Conservation (phyloP, 2,797 vertebrate species). For the Amphiprion clarkii region DNA sequence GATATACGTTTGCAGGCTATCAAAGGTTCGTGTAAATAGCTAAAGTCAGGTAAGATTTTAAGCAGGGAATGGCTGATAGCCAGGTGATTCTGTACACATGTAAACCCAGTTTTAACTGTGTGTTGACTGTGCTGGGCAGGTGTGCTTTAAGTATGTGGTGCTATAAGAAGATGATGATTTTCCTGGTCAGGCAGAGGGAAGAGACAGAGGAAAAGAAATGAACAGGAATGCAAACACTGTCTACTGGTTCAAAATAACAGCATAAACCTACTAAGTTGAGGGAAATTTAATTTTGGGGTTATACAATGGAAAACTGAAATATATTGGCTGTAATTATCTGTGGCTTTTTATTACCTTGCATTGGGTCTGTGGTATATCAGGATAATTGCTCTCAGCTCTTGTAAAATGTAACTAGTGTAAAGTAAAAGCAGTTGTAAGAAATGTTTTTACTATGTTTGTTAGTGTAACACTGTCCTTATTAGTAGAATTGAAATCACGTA, state of each 20-base stretch:
- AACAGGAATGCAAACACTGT: neutral
- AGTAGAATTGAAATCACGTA: neutral
- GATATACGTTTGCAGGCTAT: conserved; percentile 56
- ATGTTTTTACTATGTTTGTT: neutral
- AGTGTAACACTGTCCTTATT: neutral
- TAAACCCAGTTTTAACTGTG: conserved; percentile 34
- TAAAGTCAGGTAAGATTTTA: conserved; percentile 51
- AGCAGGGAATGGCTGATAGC: conserved; percentile 46
- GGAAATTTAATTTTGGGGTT: neutral
- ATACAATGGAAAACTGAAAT: neutral
- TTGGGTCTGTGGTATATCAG: neutral
- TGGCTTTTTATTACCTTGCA: neutral
- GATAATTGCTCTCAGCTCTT: neutral
- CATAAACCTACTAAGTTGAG: neutral
- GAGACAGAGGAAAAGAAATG: neutral
- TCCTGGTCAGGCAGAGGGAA: conserved; percentile 9
- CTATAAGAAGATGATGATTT: conserved; percentile 32
- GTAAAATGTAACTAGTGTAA: neutral
- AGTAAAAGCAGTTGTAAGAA: neutral
- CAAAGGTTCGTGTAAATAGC: conserved; percentile 59
- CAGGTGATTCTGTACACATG: conserved; percentile 33
- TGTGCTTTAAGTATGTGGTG: conserved; percentile 24
- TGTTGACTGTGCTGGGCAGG: conserved; percentile 26
- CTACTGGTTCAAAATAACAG: neutral
- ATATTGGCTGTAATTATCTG: neutral